These are phyloP conservation scores for Clivina fossor DNA, from an alignment of 2,888 invertebrate genomes.

Conservation along the genomic window DNA sequence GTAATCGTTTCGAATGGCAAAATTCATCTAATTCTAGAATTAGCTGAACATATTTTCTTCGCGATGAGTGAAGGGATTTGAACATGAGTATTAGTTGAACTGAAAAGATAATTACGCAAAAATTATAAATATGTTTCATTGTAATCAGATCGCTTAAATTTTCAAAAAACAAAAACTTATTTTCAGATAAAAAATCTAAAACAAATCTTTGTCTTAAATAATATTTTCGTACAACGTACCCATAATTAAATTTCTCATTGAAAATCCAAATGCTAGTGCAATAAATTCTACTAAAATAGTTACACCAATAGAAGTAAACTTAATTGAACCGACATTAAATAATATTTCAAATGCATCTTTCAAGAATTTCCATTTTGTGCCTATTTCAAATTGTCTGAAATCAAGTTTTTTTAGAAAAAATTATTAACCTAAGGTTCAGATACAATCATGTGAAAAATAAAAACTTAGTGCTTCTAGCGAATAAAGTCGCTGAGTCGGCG, in stretches of 20 bases:
- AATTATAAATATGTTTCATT: too few species aligned
- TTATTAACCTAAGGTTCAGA: too few species aligned
- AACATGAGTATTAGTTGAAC: conserved; percentile 17
- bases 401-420: too few species aligned
- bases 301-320: conserved; percentile 15
- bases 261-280: conserved; percentile 19
- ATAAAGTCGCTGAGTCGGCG: too few species aligned
- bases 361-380: background rate
- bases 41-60: conserved; percentile 15
- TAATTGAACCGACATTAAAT: conserved; percentile 14
- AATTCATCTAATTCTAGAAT: conserved; percentile 11
- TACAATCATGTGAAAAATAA: too few species aligned
- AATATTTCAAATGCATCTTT: conserved; percentile 6
- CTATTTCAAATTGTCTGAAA: background rate
- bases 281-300: conserved; percentile 8
- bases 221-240: conserved; percentile 7
- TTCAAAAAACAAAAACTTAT: too few species aligned
- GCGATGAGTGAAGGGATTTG: conserved; percentile 9
- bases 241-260: conserved; percentile 15
- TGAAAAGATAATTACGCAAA: background rate
- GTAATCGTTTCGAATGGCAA: conserved; percentile 11
- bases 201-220: too few species aligned
- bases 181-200: too few species aligned
- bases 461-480: too few species aligned
- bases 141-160: too few species aligned